phyloP scores from a whole-genome alignment of 1,140 invertebrate genomes.

The Macrobrachium rosenbergii region DNA sequence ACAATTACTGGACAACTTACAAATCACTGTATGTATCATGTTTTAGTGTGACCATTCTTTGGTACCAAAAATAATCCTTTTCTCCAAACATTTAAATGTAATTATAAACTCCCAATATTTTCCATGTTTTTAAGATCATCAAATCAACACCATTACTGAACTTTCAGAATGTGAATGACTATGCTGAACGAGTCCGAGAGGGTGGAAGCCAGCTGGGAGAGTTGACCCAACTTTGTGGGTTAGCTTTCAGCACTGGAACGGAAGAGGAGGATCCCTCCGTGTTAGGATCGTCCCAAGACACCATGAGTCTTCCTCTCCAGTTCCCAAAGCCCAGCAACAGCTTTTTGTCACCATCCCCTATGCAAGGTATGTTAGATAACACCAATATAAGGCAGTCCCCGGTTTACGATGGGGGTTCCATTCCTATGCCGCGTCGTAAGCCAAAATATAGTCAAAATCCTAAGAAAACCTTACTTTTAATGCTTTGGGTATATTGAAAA shows the following conservation, averaged over 20 bases:
- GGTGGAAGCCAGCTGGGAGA: constrained; percentile 52
- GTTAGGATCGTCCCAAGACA: no score
- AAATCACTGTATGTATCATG: no score
- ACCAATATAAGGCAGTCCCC: no score
- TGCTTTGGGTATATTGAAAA: no score
- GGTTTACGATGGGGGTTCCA: no score
- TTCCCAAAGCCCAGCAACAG: not conserved
- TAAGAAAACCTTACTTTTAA: no score
- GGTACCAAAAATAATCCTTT: no score
- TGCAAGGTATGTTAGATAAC: constrained; percentile 15
- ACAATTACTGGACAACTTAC: no score
- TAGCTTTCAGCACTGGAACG: constrained; percentile 54
- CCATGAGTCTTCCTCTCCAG: constrained; percentile 24
- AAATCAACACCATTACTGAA: not conserved
- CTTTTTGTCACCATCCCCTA: not conserved
- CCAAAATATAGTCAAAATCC: no score
- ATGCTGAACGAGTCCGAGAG: constrained; percentile 45
- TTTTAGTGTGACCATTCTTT: no score
- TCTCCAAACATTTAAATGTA: no score
- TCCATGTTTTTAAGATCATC: not conserved
- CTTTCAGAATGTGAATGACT: constrained; percentile 59
- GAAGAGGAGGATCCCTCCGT: constrained; percentile 22
- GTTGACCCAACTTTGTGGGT: constrained; percentile 62
- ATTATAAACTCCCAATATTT: not conserved
- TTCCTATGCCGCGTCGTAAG: no score